phyloP scores from a whole-genome alignment of 2,888 invertebrate species.

The Meganola albula region DNA sequence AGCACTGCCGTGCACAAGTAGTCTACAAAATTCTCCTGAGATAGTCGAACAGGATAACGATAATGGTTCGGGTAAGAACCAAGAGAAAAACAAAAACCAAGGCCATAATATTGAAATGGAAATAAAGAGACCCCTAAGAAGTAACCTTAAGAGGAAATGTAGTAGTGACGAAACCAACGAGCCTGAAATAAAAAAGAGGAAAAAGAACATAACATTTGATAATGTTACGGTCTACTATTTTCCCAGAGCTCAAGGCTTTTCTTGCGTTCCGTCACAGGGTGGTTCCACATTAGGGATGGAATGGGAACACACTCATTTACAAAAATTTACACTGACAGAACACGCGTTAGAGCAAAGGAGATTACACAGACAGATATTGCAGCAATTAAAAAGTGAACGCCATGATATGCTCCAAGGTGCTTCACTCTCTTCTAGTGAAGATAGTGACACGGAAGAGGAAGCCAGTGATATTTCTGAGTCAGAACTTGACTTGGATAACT shows the following conservation, averaged over 20 bases:
- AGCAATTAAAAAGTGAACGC: conserved; percentile 84
- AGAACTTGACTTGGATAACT: conserved; percentile 92
- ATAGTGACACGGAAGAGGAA: conserved; percentile 91
- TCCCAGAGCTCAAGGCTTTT: conserved; percentile 93
- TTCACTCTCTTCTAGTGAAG: conserved; percentile 85
- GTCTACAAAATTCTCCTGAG: conserved; percentile 29
- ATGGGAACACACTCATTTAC: conserved; percentile 81
- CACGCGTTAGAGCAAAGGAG: conserved; percentile 93
- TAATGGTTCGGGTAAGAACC: conserved; percentile 22
- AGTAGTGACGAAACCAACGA: conserved; percentile 60
- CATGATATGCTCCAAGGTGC: conserved; percentile 73
- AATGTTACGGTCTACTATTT: conserved; percentile 97
- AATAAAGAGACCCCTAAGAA: conserved; percentile 51
- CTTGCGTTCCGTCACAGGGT: conserved; percentile 93
- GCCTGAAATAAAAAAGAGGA: conserved; percentile 80
- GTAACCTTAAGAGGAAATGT: conserved; percentile 83
- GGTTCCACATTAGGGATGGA: conserved; percentile 97
- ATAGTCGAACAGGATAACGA: conserved; percentile 26
- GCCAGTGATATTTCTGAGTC: conserved; percentile 88
- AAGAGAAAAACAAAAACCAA: conserved; percentile 26
- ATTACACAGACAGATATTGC: conserved; percentile 88
- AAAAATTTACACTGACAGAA: conserved; percentile 89
- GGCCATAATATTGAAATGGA: conserved; percentile 29
- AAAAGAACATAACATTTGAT: conserved; percentile 91
- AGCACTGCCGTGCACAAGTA: conserved; percentile 48